Conservation (phyloP, 2,888 invertebrate species). For the Metellina segmentata region DNA sequence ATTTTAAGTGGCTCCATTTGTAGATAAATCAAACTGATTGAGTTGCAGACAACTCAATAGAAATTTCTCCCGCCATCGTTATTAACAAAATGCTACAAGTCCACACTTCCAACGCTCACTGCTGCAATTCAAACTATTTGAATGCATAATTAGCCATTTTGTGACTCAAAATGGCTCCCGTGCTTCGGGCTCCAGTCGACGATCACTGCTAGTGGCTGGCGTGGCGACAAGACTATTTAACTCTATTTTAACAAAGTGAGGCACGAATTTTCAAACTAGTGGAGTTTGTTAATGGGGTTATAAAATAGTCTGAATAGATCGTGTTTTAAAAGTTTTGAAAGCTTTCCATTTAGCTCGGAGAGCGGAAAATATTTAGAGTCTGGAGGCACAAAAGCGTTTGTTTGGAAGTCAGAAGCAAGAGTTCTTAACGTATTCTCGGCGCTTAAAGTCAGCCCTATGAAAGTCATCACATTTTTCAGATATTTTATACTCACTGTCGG, state of each 20-base stretch:
- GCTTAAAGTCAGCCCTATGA: slow-evolving; percentile 31
- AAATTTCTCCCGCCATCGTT: no score
- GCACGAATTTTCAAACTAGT: slow-evolving; percentile 62
- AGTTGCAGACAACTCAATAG: no score
- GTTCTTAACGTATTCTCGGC: slow-evolving; percentile 1
- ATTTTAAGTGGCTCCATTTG: no score
- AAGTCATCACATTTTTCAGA: slow-evolving; percentile 34
- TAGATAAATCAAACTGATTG: no score
- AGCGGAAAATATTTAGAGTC: slow-evolving; percentile 52
- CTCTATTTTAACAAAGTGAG: slow-evolving; percentile 62
- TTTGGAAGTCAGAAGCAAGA: not conserved
- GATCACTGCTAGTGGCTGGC: slow-evolving; percentile 5
- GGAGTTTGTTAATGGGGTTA: slow-evolving; percentile 65
- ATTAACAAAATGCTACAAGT: no score
- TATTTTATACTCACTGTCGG: slow-evolving; percentile 8
- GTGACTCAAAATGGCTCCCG: slow-evolving; percentile 34
- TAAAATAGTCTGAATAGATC: slow-evolving; percentile 65
- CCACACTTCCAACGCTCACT: no score
- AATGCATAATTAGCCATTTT: not conserved
- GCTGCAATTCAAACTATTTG: no score
- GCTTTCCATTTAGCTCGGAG: slow-evolving; percentile 52
- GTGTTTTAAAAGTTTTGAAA: slow-evolving; percentile 58
- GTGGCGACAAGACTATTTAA: slow-evolving; percentile 65
- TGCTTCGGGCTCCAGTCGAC: not conserved
- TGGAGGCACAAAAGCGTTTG: slow-evolving; percentile 28